Evolutionary conservation across 1,140 invertebrate genomes (phyloP), one percentile per base, ranked within the genome.

Genomic region (Drosophila mauritiana): DNA sequence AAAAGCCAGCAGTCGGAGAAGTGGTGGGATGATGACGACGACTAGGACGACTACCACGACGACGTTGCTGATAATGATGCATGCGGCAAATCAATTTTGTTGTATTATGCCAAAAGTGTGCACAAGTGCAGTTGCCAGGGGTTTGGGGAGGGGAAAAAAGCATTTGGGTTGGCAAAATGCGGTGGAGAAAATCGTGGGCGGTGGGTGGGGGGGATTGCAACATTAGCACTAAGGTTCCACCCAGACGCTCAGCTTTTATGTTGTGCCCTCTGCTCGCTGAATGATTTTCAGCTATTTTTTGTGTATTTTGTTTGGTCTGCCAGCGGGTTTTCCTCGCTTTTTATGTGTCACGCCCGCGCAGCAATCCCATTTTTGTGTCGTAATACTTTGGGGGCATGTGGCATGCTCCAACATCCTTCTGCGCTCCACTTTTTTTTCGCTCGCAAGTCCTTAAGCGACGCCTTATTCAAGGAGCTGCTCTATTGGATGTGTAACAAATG

Each of bases 61-160:
- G 51, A 45, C 58, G 52, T 53, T 82, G 83, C 72, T 89, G 83
- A 88, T 88, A 88, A 88, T 88, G 83, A 88, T 88, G 83, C 83
- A 89, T 88, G 83, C 78, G 72, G 78, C 83, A 88, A 88, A 88
- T 88, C 83, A 88, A 88, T 88, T 88, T 88, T 83, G 72, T 83
- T 88, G 80, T 88, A 88, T 88, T 88, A 88, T 83, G 84, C 84
- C 83, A 80, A 88, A 89, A 88, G 80, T 88, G 84, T 84, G 79
- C 80, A 58, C 61, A 73, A 45, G 40, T 59, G 56, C 53, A 70
- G 43, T 65, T 51, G 43, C 42, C 20, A 11, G 6, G 40, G 8
- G 15, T 7, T n/a, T n/a, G 40, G 15, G 42, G 17, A 1, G 17
- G 31, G 1, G 31, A 34, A 22, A 63, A 31, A 45, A 7, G 22